Percentiles rank a stretch among this genome's conserved stretches.
These are phyloP conservation scores for Nomada fucata DNA, from an alignment of 2,888 invertebrate genomes.

Conservation along the genomic window DNA sequence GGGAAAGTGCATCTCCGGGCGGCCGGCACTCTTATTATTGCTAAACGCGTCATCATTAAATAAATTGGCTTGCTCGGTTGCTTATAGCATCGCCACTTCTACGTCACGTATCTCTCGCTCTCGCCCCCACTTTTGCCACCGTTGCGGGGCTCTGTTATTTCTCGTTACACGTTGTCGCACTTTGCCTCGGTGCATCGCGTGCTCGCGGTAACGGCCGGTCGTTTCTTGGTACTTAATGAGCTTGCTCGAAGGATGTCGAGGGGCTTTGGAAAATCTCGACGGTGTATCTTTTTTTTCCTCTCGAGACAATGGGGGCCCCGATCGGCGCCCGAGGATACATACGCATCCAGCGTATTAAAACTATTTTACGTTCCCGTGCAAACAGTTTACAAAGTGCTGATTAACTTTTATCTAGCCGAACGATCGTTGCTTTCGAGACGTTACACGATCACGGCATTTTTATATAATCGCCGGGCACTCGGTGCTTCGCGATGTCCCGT, in stretches of 20 bases:
- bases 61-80: conserved; percentile 62
- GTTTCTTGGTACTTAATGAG: neutral
- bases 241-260: neutral
- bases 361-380: too few species aligned
- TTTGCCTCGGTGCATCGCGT: neutral
- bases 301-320: too few species aligned
- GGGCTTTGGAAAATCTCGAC: neutral
- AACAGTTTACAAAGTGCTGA: too few species aligned
- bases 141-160: neutral
- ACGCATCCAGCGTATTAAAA: too few species aligned
- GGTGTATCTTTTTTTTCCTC: neutral
- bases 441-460: too few species aligned
- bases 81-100: conserved; percentile 17
- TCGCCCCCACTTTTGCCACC: neutral
- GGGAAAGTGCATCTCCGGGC: conserved; percentile 32
- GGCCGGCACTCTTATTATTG: conserved; percentile 66
- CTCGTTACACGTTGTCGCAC: neutral
- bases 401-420: too few species aligned
- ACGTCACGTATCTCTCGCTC: conserved; percentile 21
- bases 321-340: too few species aligned
- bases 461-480: too few species aligned
- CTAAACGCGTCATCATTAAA: conserved; percentile 71
- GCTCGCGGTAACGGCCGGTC: neutral
- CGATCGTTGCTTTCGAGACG: too few species aligned
- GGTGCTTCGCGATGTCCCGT: too few species aligned